These are phyloP conservation scores for Spodoptera littoralis DNA, from an alignment of 2,888 invertebrate species.

Conservation along the genomic window DNA sequence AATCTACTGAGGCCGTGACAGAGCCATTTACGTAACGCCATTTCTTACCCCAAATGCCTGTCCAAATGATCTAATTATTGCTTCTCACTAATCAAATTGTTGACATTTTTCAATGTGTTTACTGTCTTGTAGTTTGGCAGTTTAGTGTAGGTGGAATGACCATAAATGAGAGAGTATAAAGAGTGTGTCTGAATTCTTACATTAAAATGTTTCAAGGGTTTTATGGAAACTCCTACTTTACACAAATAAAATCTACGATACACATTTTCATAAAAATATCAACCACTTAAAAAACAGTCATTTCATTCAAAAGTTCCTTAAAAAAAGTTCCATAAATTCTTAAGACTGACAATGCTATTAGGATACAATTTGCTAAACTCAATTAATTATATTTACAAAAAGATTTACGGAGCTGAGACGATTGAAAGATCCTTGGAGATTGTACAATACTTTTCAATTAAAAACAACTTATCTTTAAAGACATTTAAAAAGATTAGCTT, in stretches of 20 bases:
- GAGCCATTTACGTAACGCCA: slow-evolving; percentile 30
- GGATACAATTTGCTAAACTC: no score
- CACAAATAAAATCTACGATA: no score
- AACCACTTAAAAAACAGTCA: no score
- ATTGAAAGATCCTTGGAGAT: slow-evolving; percentile 2
- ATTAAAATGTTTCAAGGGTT: no score
- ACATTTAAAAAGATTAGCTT: slow-evolving; percentile 39
- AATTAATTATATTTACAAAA: background rate
- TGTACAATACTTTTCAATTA: slow-evolving; percentile 37
- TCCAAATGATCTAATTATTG: slow-evolving; percentile 56
- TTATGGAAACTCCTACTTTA: no score
- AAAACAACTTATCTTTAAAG: slow-evolving; percentile 25
- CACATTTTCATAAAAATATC: no score
- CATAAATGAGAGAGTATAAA: background rate
- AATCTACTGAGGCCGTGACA: slow-evolving; percentile 52
- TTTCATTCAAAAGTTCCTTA: no score
- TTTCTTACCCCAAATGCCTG: slow-evolving; percentile 51
- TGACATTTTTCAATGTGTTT: slow-evolving; percentile 27
- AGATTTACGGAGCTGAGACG: background rate
- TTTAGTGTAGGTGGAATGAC: background rate
- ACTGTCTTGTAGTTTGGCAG: background rate
- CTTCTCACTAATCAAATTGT: slow-evolving; percentile 26
- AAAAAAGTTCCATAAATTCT: no score
- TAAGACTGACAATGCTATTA: no score
- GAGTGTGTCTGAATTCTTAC: no score